A percentile compares a stretch with the other conserved stretches of the same genome.
phyloP scores from a whole-genome alignment of 2,113 vertebrate genomes.

The Corythoichthys haematopterus region DNA sequence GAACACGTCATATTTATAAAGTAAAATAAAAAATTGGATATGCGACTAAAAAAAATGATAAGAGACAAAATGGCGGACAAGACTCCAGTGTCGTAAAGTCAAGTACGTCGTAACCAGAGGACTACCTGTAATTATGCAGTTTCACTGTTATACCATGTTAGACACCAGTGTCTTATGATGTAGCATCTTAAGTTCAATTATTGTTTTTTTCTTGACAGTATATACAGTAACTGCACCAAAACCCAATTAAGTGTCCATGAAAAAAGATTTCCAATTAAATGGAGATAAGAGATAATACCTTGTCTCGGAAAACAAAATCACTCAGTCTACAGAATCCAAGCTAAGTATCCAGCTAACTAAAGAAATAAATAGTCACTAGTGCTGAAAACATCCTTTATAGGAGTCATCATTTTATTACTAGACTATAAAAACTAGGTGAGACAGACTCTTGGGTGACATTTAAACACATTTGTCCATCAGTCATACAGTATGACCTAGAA shows the following conservation, averaged over 20 bases:
- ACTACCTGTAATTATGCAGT: no score
- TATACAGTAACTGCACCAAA: neutral
- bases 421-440: neutral
- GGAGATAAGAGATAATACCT: neutral
- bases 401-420: neutral
- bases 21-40: no score
- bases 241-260: neutral
- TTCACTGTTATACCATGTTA: no score
- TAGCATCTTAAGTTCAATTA: neutral
- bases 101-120: no score
- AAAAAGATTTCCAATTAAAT: neutral
- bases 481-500: no score
- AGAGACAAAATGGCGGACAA: no score
- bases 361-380: neutral
- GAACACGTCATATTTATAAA: no score
- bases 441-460: neutral
- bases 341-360: no score
- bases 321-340: neutral
- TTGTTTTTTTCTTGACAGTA: neutral
- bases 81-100: no score
- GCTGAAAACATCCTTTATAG: neutral
- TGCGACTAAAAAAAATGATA: no score
- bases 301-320: neutral
- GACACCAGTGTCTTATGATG: neutral
- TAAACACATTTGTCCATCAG: constrained; percentile 4